These are phyloP conservation scores for Megatriorchis doriae DNA, from an alignment of 2,113 vertebrate species.

Conservation along the genomic window DNA sequence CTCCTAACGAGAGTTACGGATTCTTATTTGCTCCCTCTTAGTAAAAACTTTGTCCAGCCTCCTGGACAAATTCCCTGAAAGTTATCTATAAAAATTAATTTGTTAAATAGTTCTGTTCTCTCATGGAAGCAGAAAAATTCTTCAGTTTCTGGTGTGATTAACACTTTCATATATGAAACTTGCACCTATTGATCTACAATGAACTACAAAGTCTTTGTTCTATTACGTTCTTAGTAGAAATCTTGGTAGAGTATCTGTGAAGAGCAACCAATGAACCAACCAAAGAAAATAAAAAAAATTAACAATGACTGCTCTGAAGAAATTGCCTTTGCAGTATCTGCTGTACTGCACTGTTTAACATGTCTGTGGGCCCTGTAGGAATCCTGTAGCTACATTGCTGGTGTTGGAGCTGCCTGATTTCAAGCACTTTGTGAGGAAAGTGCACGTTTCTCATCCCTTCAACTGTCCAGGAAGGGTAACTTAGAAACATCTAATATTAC, in stretches of 20 bases:
- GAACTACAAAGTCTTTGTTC: not conserved
- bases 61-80: not conserved
- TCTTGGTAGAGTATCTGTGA: not conserved
- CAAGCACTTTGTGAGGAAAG: not conserved
- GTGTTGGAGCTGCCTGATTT: not conserved
- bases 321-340: not conserved
- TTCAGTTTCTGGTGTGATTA: not conserved
- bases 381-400: not conserved
- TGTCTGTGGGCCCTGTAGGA: not conserved
- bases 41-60: not conserved
- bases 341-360: not conserved
- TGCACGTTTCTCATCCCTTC: not conserved
- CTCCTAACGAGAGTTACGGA: not conserved
- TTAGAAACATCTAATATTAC: not conserved
- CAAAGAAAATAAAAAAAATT: not conserved
- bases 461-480: not conserved
- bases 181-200: not conserved
- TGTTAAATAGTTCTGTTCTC: not conserved
- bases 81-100: not conserved
- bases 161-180: not conserved
- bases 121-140: not conserved
- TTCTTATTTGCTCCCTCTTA: not conserved
- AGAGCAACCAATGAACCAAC: not conserved
- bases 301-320: rapidly evolving
- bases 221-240: not conserved